Base-by-base conservation (phyloP, 2,888 invertebrate genomes). In the Neria commutata region DNA sequence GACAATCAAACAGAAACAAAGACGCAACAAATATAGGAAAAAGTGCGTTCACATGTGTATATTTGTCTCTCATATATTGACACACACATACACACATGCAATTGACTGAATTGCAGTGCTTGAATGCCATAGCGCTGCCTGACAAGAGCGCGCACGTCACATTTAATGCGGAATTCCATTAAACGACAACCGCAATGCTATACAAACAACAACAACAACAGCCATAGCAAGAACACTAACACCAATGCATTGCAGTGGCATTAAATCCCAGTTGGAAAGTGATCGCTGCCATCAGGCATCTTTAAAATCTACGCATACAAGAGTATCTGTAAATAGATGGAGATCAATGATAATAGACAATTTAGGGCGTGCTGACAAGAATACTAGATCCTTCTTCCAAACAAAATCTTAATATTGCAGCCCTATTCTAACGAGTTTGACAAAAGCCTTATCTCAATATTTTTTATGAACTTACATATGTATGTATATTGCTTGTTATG, bases 141-240 rank as follows among this genome's bases (percentile, higher is more conserved):
- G 29, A 63, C 71, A 64, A 66, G 66, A 69, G 65, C 63, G 68
- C 71, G 67, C 71, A 68, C 73, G 72, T 72, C 73, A 74, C 72
- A 72, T 73, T 74, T 74, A 72, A 72, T 72, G 72, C 73, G 74
- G 74, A 72, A 72, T 73, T 73, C 73, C 75, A 73, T 73, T 73
- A 73, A 73, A 71, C 73, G 71, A 64, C 74, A 74, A 75, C 73
- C 73, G 63, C 72, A 74, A 68, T 56, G 57, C 63, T 45, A 54
- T 58, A 52, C 56, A 56, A 40, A 51, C 14, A 58, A 60, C 3
- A 10, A 37, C 10, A 5, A n/a, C 37, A n/a, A 10, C 3, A 14
- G 10, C 11, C 6, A 37, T 14, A 14, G 19, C 42, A 14, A 17
- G n/a, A n/a, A n/a, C n/a, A n/a, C n/a, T n/a, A n/a, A n/a, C n/a